Conservation (phyloP, 2,888 invertebrate species). For the Acanthosoma haemorrhoidale region DNA sequence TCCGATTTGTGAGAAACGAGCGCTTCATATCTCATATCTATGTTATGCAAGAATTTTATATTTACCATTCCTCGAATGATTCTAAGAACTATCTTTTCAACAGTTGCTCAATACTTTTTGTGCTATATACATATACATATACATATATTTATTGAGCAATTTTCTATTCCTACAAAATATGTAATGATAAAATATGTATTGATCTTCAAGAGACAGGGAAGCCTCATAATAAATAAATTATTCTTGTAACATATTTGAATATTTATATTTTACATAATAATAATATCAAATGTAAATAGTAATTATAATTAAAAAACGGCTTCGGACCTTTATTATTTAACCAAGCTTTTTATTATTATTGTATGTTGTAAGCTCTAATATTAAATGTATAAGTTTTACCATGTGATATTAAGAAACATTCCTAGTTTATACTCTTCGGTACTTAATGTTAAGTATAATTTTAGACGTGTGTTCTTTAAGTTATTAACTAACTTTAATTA, state of each 20-base stretch:
- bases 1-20: too few species aligned
- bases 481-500: background rate
- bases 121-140: too few species aligned
- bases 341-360: constrained; percentile 30
- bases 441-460: constrained; percentile 17
- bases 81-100: background rate
- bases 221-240: constrained; percentile 33
- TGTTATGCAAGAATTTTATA: too few species aligned
- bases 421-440: constrained; percentile 20
- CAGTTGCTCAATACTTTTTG: constrained; percentile 20
- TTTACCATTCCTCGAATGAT: background rate
- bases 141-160: constrained; percentile 23
- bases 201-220: constrained; percentile 32
- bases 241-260: constrained; percentile 37
- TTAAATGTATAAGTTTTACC: constrained; percentile 26
- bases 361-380: constrained; percentile 14
- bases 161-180: constrained; percentile 1
- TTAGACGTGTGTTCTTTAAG: constrained; percentile 1
- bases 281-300: constrained; percentile 29
- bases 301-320: constrained; percentile 27
- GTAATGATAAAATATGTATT: constrained; percentile 20
- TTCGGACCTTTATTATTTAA: constrained; percentile 27
- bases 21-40: too few species aligned
- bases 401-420: constrained; percentile 31
- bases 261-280: constrained; percentile 38